phyloP scores from a whole-genome alignment of 2,113 vertebrate species.

The Pedionomus torquatus region DNA sequence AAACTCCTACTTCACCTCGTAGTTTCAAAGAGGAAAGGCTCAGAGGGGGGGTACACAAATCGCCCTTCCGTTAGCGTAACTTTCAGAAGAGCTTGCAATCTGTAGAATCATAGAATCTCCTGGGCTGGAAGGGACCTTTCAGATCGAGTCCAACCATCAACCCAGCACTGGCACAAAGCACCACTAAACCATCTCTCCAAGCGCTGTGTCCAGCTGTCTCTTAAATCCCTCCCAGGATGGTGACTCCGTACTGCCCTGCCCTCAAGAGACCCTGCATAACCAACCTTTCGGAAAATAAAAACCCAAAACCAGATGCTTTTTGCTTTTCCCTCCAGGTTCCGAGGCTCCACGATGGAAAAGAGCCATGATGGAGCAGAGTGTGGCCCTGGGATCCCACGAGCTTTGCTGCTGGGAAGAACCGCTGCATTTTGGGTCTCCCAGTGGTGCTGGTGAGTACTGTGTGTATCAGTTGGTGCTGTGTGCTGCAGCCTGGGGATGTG shows the following conservation, averaged over 20 bases:
- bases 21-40: neutral
- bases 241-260: too few species aligned
- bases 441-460: neutral
- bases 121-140: too few species aligned
- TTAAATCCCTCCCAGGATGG: too few species aligned
- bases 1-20: neutral
- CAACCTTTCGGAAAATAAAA: neutral
- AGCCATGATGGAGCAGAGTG: neutral
- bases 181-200: too few species aligned
- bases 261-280: neutral
- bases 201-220: too few species aligned
- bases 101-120: neutral
- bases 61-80: neutral
- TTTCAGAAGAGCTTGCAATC: neutral
- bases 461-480: accelerated
- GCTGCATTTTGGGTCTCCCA: accelerated
- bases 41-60: neutral
- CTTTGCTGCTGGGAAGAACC: neutral
- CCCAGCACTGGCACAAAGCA: too few species aligned
- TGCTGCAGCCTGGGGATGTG: neutral
- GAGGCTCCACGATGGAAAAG: neutral
- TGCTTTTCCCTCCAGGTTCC: neutral
- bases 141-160: too few species aligned
- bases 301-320: neutral
- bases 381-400: neutral